phyloP scores from a whole-genome alignment of 1,140 invertebrate genomes.

The Leptinotarsa defecta region DNA sequence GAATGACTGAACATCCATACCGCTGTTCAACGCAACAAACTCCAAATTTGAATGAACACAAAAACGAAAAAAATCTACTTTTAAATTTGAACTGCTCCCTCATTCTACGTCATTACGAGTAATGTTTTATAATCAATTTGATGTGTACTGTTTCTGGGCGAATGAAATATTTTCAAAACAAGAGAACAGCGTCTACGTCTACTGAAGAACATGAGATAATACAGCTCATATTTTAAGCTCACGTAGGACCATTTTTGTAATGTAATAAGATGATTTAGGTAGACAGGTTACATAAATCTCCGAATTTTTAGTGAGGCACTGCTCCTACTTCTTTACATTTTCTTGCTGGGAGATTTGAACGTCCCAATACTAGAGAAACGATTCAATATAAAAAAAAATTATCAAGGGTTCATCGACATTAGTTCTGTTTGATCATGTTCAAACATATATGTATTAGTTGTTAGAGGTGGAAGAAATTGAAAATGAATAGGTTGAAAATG shows the following conservation, averaged over 20 bases:
- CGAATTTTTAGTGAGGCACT: not conserved
- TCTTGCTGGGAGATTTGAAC: too few species aligned
- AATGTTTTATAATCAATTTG: not conserved
- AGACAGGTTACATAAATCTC: not conserved
- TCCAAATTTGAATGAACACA: too few species aligned
- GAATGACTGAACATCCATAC: too few species aligned
- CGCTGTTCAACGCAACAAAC: too few species aligned
- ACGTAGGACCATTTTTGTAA: not conserved
- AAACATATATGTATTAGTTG: too few species aligned
- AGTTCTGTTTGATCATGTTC: too few species aligned
- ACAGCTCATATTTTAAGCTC: slow-evolving; percentile 5
- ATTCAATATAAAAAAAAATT: too few species aligned
- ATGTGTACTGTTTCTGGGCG: not conserved
- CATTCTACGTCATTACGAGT: not conserved
- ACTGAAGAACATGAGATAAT: not conserved
- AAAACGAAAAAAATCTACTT: not conserved
- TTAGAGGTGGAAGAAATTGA: too few species aligned
- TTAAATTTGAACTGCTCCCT: not conserved
- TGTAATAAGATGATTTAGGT: not conserved
- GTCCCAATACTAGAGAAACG: too few species aligned
- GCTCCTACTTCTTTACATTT: too few species aligned
- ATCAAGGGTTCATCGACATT: too few species aligned
- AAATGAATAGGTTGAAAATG: too few species aligned
- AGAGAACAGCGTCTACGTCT: not conserved
- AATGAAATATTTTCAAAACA: slow-evolving; percentile 4